Conservation (phyloP, 2,113 vertebrate species). For the Pagrus major region DNA sequence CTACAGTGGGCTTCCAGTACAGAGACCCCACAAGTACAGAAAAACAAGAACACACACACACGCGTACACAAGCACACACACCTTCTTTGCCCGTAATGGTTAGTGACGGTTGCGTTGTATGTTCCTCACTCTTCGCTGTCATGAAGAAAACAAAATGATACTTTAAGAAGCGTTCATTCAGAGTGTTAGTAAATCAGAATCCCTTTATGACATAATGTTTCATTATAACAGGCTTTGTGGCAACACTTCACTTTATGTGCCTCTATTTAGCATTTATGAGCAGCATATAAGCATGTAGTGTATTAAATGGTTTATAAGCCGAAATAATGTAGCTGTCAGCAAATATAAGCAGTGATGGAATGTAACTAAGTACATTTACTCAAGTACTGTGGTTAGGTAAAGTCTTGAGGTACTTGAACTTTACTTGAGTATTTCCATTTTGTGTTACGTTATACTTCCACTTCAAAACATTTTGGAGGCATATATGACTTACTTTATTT, state of each 20-base stretch:
- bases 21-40: too few species aligned
- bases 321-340: neutral
- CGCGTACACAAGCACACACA: conserved; percentile 51
- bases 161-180: conserved; percentile 34
- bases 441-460: too few species aligned
- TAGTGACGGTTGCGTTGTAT: conserved; percentile 32
- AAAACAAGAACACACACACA: neutral
- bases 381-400: too few species aligned
- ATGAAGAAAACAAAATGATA: conserved; percentile 46
- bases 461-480: too few species aligned
- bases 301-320: neutral
- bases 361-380: too few species aligned
- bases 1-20: too few species aligned
- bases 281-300: neutral
- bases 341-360: too few species aligned
- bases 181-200: neutral
- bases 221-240: neutral
- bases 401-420: too few species aligned
- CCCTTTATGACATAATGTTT: neutral
- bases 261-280: neutral
- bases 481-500: too few species aligned
- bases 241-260: neutral
- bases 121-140: conserved; percentile 43
- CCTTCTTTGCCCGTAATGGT: conserved; percentile 34
- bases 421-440: too few species aligned